Conservation (phyloP, 2,113 vertebrate species). For the Mustela lutreola region DNA sequence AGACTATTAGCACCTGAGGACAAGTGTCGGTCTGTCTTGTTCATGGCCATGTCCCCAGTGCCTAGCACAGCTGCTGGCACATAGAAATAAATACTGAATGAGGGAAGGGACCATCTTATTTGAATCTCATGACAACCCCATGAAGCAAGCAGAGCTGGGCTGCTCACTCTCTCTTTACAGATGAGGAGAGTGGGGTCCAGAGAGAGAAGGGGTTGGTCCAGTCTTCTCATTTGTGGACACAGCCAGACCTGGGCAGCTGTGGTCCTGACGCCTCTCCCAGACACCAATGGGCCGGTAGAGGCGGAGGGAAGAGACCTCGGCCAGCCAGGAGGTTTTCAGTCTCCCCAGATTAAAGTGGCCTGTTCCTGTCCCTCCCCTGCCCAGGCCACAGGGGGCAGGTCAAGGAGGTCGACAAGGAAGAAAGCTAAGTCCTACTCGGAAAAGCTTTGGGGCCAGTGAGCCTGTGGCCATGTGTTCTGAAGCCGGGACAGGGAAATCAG, state of each 20-base stretch:
- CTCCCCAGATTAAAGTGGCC: neutral
- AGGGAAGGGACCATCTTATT: neutral
- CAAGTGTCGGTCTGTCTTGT: neutral
- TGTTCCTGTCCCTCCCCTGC: neutral
- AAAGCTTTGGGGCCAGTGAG: neutral
- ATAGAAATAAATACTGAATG: neutral
- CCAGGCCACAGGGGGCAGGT: neutral
- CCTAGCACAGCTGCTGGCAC: neutral
- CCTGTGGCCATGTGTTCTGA: neutral
- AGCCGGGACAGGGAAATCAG: neutral
- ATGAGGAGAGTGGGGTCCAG: neutral
- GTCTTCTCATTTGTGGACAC: neutral
- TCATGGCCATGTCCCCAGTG: neutral
- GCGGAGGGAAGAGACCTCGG: neutral
- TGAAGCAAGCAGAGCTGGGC: neutral
- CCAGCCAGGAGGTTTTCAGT: neutral
- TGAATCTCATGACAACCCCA: neutral
- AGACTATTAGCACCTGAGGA: neutral
- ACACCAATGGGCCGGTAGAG: neutral
- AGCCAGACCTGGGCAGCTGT: neutral
- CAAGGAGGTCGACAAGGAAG: neutral
- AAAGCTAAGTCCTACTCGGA: neutral
- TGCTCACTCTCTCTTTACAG: neutral
- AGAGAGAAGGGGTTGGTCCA: neutral
- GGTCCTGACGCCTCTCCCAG: neutral